phyloP scores from a whole-genome alignment of 2,113 vertebrate species.

The Dicaeum eximium region DNA sequence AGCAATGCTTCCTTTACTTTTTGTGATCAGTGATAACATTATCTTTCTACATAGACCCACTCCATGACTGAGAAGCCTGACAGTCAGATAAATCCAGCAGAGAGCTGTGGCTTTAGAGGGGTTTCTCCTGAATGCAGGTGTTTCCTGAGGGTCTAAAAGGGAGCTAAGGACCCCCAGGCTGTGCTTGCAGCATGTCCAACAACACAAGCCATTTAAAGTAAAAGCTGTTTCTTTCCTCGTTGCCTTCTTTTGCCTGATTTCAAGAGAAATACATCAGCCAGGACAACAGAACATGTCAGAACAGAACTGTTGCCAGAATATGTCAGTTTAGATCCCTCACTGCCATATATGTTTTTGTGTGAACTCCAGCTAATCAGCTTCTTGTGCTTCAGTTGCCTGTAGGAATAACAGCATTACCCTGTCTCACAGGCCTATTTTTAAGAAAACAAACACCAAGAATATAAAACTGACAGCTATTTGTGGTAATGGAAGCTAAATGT shows the following conservation, averaged over 20 bases:
- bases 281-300: background rate
- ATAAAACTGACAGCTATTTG: background rate
- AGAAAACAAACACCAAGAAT: background rate
- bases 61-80: background rate
- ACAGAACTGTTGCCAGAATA: background rate
- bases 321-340: background rate
- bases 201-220: background rate
- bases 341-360: background rate
- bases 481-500: background rate
- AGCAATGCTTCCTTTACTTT: background rate
- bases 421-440: background rate
- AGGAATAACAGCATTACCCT: background rate
- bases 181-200: background rate
- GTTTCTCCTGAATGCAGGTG: constrained; percentile 6
- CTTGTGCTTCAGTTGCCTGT: background rate
- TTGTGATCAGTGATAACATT: background rate
- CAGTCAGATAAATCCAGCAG: background rate
- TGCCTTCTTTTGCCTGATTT: background rate
- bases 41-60: background rate
- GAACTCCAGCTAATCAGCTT: background rate
- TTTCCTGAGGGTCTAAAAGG: background rate
- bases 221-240: background rate
- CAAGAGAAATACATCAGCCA: background rate
- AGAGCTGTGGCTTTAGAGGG: background rate
- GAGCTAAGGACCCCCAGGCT: background rate